Conservation (phyloP, 1,140 invertebrate genomes). For the Drosophila lacertosa region DNA sequence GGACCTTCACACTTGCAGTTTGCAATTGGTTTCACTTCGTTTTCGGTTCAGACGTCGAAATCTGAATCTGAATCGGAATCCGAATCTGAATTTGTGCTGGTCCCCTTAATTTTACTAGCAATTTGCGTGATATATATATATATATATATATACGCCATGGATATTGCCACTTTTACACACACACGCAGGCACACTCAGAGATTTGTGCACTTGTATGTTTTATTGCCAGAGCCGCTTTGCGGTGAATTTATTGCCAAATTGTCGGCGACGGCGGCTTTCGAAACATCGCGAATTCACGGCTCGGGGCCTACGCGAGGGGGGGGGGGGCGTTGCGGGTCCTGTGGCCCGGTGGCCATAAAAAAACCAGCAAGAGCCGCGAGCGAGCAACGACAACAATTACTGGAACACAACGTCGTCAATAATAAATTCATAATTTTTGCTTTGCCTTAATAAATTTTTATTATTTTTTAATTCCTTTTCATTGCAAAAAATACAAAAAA, state of each 20-base stretch:
- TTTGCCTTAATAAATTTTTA: conserved; percentile 81
- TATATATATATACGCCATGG: conserved; percentile 18
- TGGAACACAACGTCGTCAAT: conserved; percentile 48
- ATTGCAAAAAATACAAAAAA: conserved; percentile 51
- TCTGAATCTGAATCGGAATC: neutral
- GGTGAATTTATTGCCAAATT: conserved; percentile 78
- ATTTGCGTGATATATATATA: conserved; percentile 29
- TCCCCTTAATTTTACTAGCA: conserved; percentile 35
- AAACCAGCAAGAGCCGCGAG: conserved; percentile 33
- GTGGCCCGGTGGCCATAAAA: conserved; percentile 53
- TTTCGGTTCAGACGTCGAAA: neutral
- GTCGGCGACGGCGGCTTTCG: conserved; percentile 64
- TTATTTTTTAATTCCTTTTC: conserved; percentile 78
- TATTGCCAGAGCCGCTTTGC: conserved; percentile 72
- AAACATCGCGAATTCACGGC: conserved; percentile 58
- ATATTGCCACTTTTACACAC: conserved; percentile 24
- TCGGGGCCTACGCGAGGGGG: neutral
- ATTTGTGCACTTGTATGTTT: conserved; percentile 72
- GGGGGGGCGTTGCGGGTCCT: neutral
- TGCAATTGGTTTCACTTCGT: conserved; percentile 11
- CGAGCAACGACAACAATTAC: conserved; percentile 26
- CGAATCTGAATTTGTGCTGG: conserved; percentile 11
- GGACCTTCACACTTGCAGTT: conserved; percentile 61
- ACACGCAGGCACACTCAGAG: conserved; percentile 6
- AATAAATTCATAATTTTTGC: conserved; percentile 80